Evolutionary conservation across 2,888 invertebrate species (phyloP).

Genomic region (Troilus luridus): DNA sequence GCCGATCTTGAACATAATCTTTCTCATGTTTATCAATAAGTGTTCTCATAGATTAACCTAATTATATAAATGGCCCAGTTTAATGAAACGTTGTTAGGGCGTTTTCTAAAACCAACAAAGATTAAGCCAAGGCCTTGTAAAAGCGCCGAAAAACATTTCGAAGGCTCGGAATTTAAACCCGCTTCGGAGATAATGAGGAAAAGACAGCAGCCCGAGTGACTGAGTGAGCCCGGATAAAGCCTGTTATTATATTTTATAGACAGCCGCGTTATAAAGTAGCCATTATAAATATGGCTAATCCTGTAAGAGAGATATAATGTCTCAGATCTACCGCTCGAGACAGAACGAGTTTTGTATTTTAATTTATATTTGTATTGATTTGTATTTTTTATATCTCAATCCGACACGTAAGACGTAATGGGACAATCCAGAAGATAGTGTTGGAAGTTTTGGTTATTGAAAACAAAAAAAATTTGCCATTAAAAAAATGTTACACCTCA

Average conservation of each 20-base stretch:
- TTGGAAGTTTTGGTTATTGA: no score
- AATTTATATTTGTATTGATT: background rate
- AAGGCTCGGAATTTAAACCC: background rate
- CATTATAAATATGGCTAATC: conserved; percentile 5
- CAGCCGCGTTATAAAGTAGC: background rate
- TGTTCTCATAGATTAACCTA: conserved; percentile 16
- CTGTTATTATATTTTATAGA: conserved; percentile 16
- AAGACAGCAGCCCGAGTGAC: background rate
- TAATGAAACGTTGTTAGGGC: conserved; percentile 8
- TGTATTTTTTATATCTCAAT: background rate
- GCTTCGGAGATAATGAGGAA: background rate
- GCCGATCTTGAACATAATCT: background rate
- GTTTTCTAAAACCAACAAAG: conserved; percentile 34
- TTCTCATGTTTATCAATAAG: conserved; percentile 30
- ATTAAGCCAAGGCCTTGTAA: conserved; percentile 1
- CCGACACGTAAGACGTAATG: no score
- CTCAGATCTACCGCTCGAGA: background rate
- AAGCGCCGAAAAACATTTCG: conserved; percentile 30
- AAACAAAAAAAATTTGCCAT: no score
- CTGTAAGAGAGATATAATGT: background rate
- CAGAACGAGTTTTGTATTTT: background rate
- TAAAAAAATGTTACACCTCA: no score
- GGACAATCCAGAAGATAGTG: no score
- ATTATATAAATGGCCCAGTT: background rate
- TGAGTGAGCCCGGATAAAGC: background rate